Conservation (phyloP, 1,140 invertebrate genomes). For the Macrocentrus cingulum region DNA sequence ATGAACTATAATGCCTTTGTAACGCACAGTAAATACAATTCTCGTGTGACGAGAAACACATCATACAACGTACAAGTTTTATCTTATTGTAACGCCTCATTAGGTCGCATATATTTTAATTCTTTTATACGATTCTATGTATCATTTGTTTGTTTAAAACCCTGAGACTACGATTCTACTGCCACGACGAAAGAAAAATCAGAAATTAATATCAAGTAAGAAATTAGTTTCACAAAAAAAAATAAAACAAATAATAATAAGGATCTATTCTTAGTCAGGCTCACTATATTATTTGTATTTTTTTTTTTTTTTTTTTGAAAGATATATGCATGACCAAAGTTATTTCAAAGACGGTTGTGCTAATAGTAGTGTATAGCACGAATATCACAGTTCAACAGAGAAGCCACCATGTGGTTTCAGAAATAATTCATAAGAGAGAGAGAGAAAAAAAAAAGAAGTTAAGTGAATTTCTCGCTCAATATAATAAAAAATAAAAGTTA, state of each 20-base stretch:
- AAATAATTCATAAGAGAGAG: constrained; percentile 18
- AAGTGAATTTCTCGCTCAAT: constrained; percentile 9
- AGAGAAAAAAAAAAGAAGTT: constrained; percentile 2
- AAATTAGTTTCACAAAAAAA: too few species aligned
- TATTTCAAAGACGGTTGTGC: constrained; percentile 11
- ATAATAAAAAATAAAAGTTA: constrained; percentile 18
- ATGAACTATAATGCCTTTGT: constrained; percentile 6
- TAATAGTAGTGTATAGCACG: constrained; percentile 31
- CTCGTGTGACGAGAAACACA: constrained; percentile 8
- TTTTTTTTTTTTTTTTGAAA: constrained; percentile 17
- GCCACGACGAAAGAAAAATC: constrained; percentile 39
- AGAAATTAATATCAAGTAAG: constrained; percentile 1
- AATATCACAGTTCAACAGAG: constrained; percentile 48
- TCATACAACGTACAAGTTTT: constrained; percentile 25
- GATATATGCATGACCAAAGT: constrained; percentile 14
- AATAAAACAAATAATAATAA: too few species aligned
- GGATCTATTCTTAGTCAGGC: background rate
- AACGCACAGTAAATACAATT: constrained; percentile 9
- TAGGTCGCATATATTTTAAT: constrained; percentile 27
- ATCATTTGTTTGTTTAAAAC: constrained; percentile 45
- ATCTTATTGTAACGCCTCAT: constrained; percentile 20
- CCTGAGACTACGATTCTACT: constrained; percentile 51
- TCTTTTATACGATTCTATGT: constrained; percentile 35
- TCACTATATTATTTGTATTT: too few species aligned
- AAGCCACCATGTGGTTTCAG: constrained; percentile 30